Conservation (phyloP, 2,113 vertebrate species). For the Sphaerodactylus townsendi region DNA sequence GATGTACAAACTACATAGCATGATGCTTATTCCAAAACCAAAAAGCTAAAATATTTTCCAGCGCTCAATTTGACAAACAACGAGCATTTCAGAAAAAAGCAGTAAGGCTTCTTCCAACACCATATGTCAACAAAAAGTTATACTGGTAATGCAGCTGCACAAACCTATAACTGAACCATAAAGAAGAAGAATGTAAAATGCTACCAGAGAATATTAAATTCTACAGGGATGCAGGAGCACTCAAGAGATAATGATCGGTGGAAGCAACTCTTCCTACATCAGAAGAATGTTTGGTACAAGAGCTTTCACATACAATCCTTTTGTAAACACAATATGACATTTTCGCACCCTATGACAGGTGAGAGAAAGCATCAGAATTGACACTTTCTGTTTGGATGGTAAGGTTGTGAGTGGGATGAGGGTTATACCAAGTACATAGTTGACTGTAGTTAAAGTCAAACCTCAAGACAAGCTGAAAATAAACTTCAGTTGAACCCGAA, state of each 20-base stretch:
- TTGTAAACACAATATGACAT: too few species aligned
- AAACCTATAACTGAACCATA: neutral
- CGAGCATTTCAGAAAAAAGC: neutral
- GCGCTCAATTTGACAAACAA: neutral
- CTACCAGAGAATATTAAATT: neutral
- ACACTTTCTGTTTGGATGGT: neutral
- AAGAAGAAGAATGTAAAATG: neutral
- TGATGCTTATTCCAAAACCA: neutral
- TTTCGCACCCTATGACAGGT: neutral
- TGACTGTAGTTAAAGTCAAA: too few species aligned
- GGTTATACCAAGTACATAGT: too few species aligned
- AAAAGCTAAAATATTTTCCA: neutral
- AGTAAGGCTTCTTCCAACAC: neutral
- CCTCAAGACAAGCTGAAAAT: too few species aligned
- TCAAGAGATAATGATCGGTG: too few species aligned
- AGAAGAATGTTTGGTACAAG: neutral
- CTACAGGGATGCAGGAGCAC: neutral
- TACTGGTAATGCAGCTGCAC: neutral
- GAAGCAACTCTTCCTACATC: neutral
- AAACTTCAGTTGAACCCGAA: too few species aligned
- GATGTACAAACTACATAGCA: neutral
- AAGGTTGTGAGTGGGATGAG: neutral
- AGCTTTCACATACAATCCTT: neutral
- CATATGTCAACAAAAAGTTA: neutral
- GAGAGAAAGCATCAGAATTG: neutral